Evolutionary conservation across 2,113 vertebrate genomes (phyloP).

Genomic region (Leucoraja erinaceus): DNA sequence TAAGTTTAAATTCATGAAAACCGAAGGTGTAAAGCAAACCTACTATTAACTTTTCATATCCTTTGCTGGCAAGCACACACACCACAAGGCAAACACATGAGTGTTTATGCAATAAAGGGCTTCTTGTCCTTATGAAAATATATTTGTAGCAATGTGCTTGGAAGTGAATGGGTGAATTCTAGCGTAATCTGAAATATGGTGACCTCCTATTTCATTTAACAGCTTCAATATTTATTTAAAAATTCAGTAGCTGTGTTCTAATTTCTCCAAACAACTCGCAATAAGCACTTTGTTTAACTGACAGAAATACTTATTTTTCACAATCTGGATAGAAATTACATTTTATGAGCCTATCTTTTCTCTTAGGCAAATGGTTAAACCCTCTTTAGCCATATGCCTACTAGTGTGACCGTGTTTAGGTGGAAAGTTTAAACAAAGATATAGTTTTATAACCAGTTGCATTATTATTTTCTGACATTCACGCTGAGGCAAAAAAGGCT

Average conservation of each 20-base stretch:
- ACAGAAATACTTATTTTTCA: neutral
- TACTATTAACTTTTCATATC: neutral
- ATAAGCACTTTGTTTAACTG: constrained; percentile 27
- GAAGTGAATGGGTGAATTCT: constrained; percentile 28
- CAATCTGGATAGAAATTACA: neutral
- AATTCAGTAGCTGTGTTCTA: constrained; percentile 25
- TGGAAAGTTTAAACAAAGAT: neutral
- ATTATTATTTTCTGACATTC: too few relatives aligned
- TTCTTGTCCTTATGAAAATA: constrained; percentile 33
- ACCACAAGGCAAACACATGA: constrained; percentile 20
- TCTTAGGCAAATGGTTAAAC: neutral
- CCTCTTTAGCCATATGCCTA: neutral
- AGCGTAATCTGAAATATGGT: constrained; percentile 27
- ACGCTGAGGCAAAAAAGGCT: too few relatives aligned
- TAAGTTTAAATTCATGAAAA: constrained; percentile 26
- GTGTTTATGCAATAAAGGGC: constrained; percentile 23
- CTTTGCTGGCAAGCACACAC: neutral
- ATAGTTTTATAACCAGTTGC: neutral
- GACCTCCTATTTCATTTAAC: constrained; percentile 25
- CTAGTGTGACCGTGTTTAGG: neutral
- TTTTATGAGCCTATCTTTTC: neutral
- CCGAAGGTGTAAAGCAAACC: constrained; percentile 10
- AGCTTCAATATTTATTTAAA: constrained; percentile 33
- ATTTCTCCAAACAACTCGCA: constrained; percentile 30
- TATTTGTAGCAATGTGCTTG: constrained; percentile 26